Conservation (phyloP, 1,140 invertebrate genomes). For the Cepaea nemoralis region DNA sequence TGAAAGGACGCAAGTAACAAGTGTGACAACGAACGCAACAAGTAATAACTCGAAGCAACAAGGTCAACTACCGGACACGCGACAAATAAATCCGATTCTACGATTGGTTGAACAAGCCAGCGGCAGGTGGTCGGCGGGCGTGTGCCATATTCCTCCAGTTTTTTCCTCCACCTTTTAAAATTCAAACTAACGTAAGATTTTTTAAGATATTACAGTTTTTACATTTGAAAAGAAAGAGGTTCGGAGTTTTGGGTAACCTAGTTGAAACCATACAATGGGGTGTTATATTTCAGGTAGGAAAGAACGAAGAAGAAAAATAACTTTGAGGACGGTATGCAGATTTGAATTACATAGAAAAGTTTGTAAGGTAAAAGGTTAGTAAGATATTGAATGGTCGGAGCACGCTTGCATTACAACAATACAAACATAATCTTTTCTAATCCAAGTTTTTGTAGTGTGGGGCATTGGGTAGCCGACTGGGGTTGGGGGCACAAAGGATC, state of each 20-base stretch:
- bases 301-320: not conserved
- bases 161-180: not conserved
- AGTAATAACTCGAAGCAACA: not conserved
- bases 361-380: not conserved
- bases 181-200: not conserved
- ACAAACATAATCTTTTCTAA: not conserved
- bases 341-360: not conserved
- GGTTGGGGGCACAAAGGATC: no score
- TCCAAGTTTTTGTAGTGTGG: no score
- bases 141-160: not conserved
- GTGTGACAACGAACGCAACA: not conserved
- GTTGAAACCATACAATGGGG: not conserved
- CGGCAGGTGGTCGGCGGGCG: constrained; percentile 7
- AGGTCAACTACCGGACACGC: constrained; percentile 14
- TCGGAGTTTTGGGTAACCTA: not conserved
- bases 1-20: not conserved
- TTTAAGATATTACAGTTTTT: not conserved
- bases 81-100: not conserved
- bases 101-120: not conserved
- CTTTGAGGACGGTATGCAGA: not conserved
- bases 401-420: not conserved
- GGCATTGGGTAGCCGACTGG: no score
- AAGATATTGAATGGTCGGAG: not conserved
- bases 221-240: not conserved
- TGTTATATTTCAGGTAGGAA: not conserved